Conservation (phyloP, 2,888 invertebrate genomes). For the Achlya flavicornis region DNA sequence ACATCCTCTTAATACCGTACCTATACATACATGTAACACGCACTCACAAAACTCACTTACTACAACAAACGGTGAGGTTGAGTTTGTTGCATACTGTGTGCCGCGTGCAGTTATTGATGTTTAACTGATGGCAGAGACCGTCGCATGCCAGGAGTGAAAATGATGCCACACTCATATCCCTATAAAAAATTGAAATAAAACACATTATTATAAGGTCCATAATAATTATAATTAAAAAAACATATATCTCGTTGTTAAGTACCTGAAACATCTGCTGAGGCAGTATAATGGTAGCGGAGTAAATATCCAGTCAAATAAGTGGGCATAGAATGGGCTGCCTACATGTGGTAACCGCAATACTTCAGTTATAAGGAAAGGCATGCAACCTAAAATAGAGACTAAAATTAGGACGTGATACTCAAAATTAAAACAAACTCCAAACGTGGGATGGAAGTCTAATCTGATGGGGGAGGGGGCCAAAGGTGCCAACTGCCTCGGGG, state of each 20-base stretch:
- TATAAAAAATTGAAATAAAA: slow-evolving; percentile 27
- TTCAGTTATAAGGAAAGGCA: slow-evolving; percentile 88
- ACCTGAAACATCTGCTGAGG: slow-evolving; percentile 76
- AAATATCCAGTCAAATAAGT: slow-evolving; percentile 88
- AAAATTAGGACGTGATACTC: slow-evolving; percentile 18
- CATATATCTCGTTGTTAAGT: slow-evolving; percentile 18
- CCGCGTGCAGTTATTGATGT: slow-evolving; percentile 65
- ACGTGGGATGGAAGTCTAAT: too few relatives aligned
- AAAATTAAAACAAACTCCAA: background rate
- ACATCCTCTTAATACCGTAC: too few relatives aligned
- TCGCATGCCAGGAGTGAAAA: slow-evolving; percentile 69
- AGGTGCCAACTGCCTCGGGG: too few relatives aligned
- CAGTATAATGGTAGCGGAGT: slow-evolving; percentile 87
- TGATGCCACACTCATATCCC: slow-evolving; percentile 74
- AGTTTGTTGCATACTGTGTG: slow-evolving; percentile 64
- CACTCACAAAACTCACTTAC: slow-evolving; percentile 72
- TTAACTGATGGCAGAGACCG: slow-evolving; percentile 61
- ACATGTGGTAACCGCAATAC: slow-evolving; percentile 87
- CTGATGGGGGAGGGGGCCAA: too few relatives aligned
- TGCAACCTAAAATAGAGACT: slow-evolving; percentile 84
- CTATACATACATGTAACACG: slow-evolving; percentile 41
- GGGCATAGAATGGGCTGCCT: slow-evolving; percentile 85
- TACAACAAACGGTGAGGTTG: slow-evolving; percentile 73
- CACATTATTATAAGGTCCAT: slow-evolving; percentile 4
- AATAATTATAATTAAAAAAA: too few relatives aligned